These are phyloP conservation scores for Dasysyrphus tricinctus DNA, from an alignment of 2,888 invertebrate genomes.

Conservation along the genomic window DNA sequence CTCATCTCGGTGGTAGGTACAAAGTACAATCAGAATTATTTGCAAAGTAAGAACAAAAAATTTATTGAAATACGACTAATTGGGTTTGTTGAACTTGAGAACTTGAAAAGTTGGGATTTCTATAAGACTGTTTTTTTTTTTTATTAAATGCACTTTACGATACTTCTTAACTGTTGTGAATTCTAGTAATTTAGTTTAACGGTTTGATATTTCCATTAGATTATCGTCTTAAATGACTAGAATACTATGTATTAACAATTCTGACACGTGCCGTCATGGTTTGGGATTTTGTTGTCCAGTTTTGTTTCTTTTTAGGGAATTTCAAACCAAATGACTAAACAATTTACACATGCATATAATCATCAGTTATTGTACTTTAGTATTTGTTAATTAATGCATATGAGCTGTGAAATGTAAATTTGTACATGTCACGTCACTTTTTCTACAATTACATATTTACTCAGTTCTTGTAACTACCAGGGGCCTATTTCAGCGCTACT, in stretches of 20 bases:
- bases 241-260: neutral
- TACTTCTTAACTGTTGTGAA: neutral
- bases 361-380: no score
- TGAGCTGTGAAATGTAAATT: neutral
- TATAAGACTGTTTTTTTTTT: neutral
- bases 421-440: no score
- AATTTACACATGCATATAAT: neutral
- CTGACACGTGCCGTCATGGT: neutral
- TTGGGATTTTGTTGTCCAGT: neutral
- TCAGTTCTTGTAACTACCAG: no score
- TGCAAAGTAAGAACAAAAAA: neutral
- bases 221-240: neutral
- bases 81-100: slow-evolving; percentile 36
- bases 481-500: no score
- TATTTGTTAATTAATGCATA: neutral
- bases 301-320: neutral
- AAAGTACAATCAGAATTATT: neutral
- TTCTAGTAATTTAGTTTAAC: slow-evolving; percentile 1
- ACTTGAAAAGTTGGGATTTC: slow-evolving; percentile 8
- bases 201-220: neutral
- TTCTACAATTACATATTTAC: no score
- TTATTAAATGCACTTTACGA: neutral
- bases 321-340: neutral
- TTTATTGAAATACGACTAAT: neutral
- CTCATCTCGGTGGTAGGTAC: neutral